Base-by-base conservation (phyloP, 2,797 vertebrate genomes). In the Malurus leucopterus region DNA sequence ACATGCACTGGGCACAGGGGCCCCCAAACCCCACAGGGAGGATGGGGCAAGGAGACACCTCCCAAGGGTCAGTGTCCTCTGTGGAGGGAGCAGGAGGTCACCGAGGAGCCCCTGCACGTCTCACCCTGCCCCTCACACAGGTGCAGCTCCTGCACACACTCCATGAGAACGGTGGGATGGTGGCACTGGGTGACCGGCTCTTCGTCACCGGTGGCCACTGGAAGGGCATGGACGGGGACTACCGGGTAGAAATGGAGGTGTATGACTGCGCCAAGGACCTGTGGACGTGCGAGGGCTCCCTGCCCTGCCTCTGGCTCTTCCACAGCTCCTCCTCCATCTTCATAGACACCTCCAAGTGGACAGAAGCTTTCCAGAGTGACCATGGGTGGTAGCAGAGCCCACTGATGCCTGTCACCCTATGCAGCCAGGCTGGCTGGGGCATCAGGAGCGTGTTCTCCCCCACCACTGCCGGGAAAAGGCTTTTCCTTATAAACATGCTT, bases 191-290 rank as follows among this genome's bases (percentile, higher is more conserved):
- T 0, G 95, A 98, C 5, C 93, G 92, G 29, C 97, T 99, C 22
- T 98, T 98, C 4, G 97, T 98, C 89, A 99, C 99, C 0, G 99
- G 99, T 0, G 99, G 99, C 61, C 98, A 99, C 91, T 99, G 99
- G 99, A 98, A 99, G 92, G 99, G 99, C 26, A 98, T 99, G 98
- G 98, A 99, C 0, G 99, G 98, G 0, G 98, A 99, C 95, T 99
- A 99, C 69, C 97, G 95, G 2, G 99, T 99, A 61, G 99, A 99
- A 78, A 98, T 99, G 97, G 99, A 99, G 93, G 97, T 98, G 36
- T 99, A 99, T 8, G 98, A 98, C 94, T 97, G 97, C 3, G 21
- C 85, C 4, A 96, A 96, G 40, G 97, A 99, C 81, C 76, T 96
- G 87, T 99, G 99, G 99, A 97, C 94, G 0, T 92, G 98, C 67